phyloP scores from a whole-genome alignment of 2,113 vertebrate genomes.

The Probosciger aterrimus region DNA sequence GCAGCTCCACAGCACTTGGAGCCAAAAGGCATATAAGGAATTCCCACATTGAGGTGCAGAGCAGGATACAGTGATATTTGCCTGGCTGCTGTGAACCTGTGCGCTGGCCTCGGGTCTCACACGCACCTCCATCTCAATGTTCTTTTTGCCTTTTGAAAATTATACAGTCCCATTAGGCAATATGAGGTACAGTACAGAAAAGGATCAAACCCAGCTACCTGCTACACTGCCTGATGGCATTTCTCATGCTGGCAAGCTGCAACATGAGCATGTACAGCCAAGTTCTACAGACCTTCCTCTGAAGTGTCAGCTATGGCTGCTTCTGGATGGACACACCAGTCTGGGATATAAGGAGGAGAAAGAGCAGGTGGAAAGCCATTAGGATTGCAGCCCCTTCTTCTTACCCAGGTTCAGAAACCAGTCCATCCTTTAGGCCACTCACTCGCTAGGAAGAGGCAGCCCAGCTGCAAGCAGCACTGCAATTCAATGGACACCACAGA shows the following conservation, averaged over 20 bases:
- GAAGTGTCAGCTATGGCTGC: background rate
- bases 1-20: background rate
- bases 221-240: background rate
- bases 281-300: background rate
- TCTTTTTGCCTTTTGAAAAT: background rate
- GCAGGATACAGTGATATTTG: background rate
- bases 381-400: background rate
- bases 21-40: background rate
- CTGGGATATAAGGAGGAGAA: background rate
- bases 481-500: background rate
- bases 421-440: background rate
- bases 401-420: background rate
- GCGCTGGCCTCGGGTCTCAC: background rate
- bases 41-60: background rate
- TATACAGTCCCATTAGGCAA: background rate
- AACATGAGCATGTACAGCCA: background rate
- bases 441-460: background rate
- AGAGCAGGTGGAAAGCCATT: background rate
- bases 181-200: background rate
- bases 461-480: background rate
- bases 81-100: background rate
- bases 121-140: background rate
- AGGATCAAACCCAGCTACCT: background rate
- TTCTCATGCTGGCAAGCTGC: background rate
- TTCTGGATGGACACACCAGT: background rate